Evolutionary conservation across 2,797 vertebrate species (phyloP), one percentile per base, ranked within the genome.

Genomic region (Protosalanx chinensis): DNA sequence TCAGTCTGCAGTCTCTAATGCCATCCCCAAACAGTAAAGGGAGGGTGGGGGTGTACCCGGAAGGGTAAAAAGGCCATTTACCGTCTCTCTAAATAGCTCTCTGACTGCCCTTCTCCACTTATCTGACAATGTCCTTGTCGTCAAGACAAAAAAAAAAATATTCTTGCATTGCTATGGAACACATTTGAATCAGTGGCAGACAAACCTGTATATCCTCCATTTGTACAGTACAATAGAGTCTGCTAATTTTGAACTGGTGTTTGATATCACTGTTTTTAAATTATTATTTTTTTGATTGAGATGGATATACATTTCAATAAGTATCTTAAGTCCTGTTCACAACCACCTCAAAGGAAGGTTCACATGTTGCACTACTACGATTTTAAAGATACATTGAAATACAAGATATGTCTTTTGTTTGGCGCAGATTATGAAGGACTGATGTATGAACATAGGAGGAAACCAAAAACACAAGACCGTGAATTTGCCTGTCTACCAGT

Each of bases 1-100:
- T 96, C 96, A 97, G 95, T 97, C 95, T 94, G 93, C 95, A 96
- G 95, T 96, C 95, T 96, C 95, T 98, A 97, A 98, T 98, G 97
- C 96, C 95, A 98, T 92, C 81, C 92, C 86, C 85, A 94, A 95
- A 92, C 82, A 88, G 89, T 86, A 84, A 82, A 86, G 79, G 88
- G 88, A 89, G 90, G 90, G 88, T 65, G 72, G 79, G 84, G 79
- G 83, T 79, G 83, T 79, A 84, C 87, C 79, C 88, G 88, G 91
- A 93, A 96, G 94, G 93, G 93, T 95, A 95, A 96, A 96, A 96
- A 96, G 94, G 90, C 93, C 93, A 95, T 94, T 95, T 95, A 95
- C 94, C 91, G 91, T 92, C 93, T 92, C 93, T 95, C 88, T 91
- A 95, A 97, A 96, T 96, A 94, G 95, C 93, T 96, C 94, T 94